Base-by-base conservation (phyloP, 2,888 invertebrate genomes). In the Liopterus haemorrhoidalis region DNA sequence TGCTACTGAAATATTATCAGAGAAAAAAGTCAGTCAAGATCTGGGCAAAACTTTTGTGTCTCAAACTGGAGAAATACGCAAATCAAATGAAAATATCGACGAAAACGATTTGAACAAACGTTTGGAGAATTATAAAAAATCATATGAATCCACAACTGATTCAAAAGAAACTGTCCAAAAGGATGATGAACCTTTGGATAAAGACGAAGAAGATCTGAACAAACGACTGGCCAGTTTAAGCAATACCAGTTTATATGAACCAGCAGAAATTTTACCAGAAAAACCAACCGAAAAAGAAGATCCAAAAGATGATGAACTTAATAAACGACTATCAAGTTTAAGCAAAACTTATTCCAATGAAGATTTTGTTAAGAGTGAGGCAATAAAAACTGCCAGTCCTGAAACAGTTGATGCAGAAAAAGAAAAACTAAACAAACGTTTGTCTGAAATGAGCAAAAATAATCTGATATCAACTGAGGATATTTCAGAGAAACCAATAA, bases 231-330 rank as follows among this genome's bases (percentile, higher is more conserved):
- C 28, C 16, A 41, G 30, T 14, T 35, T 42, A 15, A 43, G 46
- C 19, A 51, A 42, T 18, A 48, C 51, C 38, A 28, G 6, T 28
- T 2, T 5, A n/a, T n/a, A 39, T 30, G 15, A 51, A 48, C 8
- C 25, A 40, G 33, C 45, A 46, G 31, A 44, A 22, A 28, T 43
- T 41, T 28, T 27, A 4, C 49, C 53, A 27, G 44, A 49, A 31
- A 46, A 52, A 15, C 48, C 46, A 43, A 41, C 30, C 4, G 47
- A 49, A 30, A 50, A 46, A 27, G 49, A 51, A 22, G 41, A 49
- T 25, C 43, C 50, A 19, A 24, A 39, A 9, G 30, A 43, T 11
- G 30, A 42, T 9, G 22, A 9, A 5, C 33, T 9, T 3, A 30
- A 36, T 6, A 27, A 45, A 6, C 36, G 9, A 22, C n/a, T n/a